Conservation (phyloP, 1,140 invertebrate genomes). For the Euwallacea fornicatus region DNA sequence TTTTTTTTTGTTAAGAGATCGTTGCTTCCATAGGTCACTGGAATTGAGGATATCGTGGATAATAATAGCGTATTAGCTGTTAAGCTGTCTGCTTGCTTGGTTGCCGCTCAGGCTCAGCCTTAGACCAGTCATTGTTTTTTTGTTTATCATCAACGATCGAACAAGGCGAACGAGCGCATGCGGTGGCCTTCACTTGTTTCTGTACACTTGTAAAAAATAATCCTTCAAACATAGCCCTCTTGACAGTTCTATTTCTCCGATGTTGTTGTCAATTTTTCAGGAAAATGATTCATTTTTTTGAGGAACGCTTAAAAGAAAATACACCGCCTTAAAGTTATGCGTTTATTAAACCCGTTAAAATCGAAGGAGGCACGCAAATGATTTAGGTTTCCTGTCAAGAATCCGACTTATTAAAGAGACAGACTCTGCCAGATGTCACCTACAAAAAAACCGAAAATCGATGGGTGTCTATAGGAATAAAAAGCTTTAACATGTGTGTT, state of each 20-base stretch:
- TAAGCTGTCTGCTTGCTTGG: not conserved
- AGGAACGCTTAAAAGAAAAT: not conserved
- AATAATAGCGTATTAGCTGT: too few relatives aligned
- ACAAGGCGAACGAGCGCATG: slow-evolving; percentile 29
- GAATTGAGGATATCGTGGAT: too few relatives aligned
- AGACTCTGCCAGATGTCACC: slow-evolving; percentile 22
- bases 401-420: slow-evolving; percentile 24
- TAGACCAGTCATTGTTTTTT: not conserved
- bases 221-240: not conserved
- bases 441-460: slow-evolving; percentile 14
- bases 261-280: too few relatives aligned
- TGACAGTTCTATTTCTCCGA: not conserved
- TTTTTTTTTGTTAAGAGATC: too few relatives aligned
- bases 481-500: slow-evolving; percentile 14
- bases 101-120: not conserved
- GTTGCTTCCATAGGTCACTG: too few relatives aligned
- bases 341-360: slow-evolving; percentile 22
- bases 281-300: too few relatives aligned
- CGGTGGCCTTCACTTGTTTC: slow-evolving; percentile 33
- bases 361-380: slow-evolving; percentile 17
- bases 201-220: slow-evolving; percentile 18
- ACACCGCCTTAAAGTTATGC: slow-evolving; percentile 4
- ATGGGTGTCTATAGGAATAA: slow-evolving; percentile 16
- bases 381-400: slow-evolving; percentile 30
- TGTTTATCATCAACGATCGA: slow-evolving; percentile 22